Percentiles rank a stretch among this genome's conserved stretches.
Conservation (phyloP, 2,888 invertebrate genomes). For the Phyllotreta cruciferae region DNA sequence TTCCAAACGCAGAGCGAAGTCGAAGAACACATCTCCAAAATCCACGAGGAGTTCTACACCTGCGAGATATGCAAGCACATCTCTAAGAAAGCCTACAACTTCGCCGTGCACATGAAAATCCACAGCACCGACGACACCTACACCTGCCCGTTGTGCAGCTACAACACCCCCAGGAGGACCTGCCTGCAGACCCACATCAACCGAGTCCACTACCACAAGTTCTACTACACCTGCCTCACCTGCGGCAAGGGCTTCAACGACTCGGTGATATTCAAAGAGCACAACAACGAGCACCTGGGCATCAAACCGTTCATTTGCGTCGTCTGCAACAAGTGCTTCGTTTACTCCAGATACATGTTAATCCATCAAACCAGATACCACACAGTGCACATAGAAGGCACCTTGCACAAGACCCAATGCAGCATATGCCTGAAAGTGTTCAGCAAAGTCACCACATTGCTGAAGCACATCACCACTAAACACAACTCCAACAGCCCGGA, state of each 20-base stretch:
- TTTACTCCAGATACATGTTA: slow-evolving; percentile 51
- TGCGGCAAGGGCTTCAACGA: slow-evolving; percentile 64
- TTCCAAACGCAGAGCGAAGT: slow-evolving; percentile 49
- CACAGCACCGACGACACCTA: slow-evolving; percentile 48
- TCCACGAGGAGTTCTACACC: slow-evolving; percentile 53
- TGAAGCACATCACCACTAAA: slow-evolving; percentile 60
- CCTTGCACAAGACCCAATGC: slow-evolving; percentile 58
- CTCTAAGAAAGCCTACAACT: slow-evolving; percentile 52
- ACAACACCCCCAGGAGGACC: slow-evolving; percentile 46
- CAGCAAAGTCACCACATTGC: slow-evolving; percentile 54
- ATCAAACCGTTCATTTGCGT: slow-evolving; percentile 59
- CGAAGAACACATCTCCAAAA: slow-evolving; percentile 47
- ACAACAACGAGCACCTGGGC: slow-evolving; percentile 58
- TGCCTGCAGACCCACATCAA: slow-evolving; percentile 64
- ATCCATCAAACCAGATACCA: slow-evolving; percentile 54
- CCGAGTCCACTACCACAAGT: slow-evolving; percentile 63
- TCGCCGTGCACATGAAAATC: slow-evolving; percentile 51
- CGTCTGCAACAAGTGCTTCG: slow-evolving; percentile 60
- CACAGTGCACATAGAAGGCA: slow-evolving; percentile 57
- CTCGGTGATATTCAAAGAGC: slow-evolving; percentile 59
- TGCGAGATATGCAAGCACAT: slow-evolving; percentile 52
- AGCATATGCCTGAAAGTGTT: slow-evolving; percentile 54
- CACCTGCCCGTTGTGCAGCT: slow-evolving; percentile 50
- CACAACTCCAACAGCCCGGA: slow-evolving; percentile 44
- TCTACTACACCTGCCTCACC: slow-evolving; percentile 60